These are phyloP conservation scores for Megaustenia siamemsis DNA, from an alignment of 2,888 invertebrate genomes.

Conservation along the genomic window DNA sequence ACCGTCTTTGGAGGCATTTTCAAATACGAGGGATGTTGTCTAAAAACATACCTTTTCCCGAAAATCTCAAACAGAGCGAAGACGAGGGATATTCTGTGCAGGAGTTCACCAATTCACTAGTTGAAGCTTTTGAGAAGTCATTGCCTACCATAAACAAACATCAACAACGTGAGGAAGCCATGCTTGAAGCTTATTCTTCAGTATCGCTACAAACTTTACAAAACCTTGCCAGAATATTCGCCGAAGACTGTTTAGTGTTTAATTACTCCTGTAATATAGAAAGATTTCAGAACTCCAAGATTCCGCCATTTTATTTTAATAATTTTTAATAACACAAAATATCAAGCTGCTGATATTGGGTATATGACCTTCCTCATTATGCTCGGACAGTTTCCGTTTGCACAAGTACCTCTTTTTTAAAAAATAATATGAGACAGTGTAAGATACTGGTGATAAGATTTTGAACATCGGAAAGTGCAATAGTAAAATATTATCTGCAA, in stretches of 20 bases:
- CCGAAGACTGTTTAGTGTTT: conserved; percentile 19
- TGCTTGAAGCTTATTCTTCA: conserved; percentile 43
- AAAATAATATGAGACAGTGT: no score
- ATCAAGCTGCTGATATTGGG: no score
- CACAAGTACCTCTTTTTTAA: no score
- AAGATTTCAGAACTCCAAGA: not conserved
- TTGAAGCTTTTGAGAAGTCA: conserved; percentile 26
- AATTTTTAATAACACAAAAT: no score
- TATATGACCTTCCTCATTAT: no score
- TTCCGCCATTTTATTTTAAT: not conserved
- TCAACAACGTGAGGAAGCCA: conserved; percentile 45
- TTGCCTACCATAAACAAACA: conserved; percentile 19
- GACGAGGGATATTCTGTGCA: not conserved
- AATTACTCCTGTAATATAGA: conserved; percentile 30
- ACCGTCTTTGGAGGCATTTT: conserved; percentile 37
- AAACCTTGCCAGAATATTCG: not conserved
- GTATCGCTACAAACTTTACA: conserved; percentile 6
- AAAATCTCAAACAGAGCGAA: not conserved
- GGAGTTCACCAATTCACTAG: not conserved
- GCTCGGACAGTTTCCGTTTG: no score
- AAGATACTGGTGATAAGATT: no score
- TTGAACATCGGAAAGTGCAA: no score
- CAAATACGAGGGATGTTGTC: conserved; percentile 48
- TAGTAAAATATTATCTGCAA: no score
- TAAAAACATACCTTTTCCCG: not conserved